Base-by-base conservation (phyloP, 2,888 invertebrate species). In the Alcis repandata region DNA sequence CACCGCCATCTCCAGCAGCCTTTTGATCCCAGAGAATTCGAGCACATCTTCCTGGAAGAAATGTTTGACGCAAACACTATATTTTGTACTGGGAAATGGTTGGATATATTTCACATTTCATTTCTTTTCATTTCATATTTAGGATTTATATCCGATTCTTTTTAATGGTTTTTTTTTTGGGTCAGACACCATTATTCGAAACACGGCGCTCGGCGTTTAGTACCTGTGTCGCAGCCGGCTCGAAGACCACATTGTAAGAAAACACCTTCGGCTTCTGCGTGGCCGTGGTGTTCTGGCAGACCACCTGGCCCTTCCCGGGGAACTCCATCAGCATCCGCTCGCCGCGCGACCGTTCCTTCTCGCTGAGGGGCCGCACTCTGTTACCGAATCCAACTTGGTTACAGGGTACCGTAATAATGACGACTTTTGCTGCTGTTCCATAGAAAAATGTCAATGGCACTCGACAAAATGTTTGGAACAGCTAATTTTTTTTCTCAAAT, bases 171-270 rank as follows among this genome's bases (percentile, higher is more conserved):
- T n/a, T n/a, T n/a, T n/a, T n/a, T n/a, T n/a, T n/a, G n/a, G n/a
- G n/a, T n/a, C n/a, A n/a, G n/a, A n/a, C n/a, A n/a, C n/a, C n/a
- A n/a, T n/a, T n/a, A n/a, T n/a, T n/a, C n/a, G n/a, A n/a, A n/a
- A n/a, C n/a, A n/a, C n/a, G n/a, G n/a, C n/a, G n/a, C n/a, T n/a
- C n/a, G n/a, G n/a, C n/a, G n/a, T n/a, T n/a, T n/a, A 40, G 4
- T 73, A 90, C 93, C 87, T 96, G 96, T 0, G 96, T 96, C 0
- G 98, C 98, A 9, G 97, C 97, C 0, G 98, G 97, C 79, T 98
- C 98, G 85, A 99, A 98, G 48, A 98, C 98, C 17, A 98, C 98
- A 83, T 98, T 98, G 88, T 98, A 99, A 0, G 98, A 97, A 89
- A 98, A 99, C n/a, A 97, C 94, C 82, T 97, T 97, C 0, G 97